A percentile compares a stretch with the other conserved stretches of the same genome.
phyloP scores from a whole-genome alignment of 2,113 vertebrate species.

The Hippotragus niger region DNA sequence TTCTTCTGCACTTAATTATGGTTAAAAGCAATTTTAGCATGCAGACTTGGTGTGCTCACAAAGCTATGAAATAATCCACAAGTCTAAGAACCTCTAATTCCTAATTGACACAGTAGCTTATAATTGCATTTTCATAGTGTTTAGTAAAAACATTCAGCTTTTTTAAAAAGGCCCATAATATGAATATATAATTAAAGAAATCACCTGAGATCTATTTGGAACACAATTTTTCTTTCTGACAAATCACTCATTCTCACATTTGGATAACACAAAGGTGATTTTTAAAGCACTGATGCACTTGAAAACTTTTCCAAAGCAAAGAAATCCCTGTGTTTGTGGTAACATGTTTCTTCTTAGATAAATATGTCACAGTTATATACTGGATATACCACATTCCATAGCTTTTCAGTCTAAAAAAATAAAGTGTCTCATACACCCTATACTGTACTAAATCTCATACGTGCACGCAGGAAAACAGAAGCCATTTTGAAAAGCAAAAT shows the following conservation, averaged over 20 bases:
- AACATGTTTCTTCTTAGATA: constrained; percentile 43
- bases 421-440: neutral
- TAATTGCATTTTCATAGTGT: constrained; percentile 56
- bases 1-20: constrained; percentile 36
- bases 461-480: neutral
- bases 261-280: neutral
- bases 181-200: constrained; percentile 55
- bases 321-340: neutral
- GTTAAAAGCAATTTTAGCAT: constrained; percentile 47
- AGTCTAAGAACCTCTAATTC: constrained; percentile 55
- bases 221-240: constrained; percentile 9
- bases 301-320: constrained; percentile 11
- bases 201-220: constrained; percentile 34
- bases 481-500: constrained; percentile 46
- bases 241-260: neutral
- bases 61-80: constrained; percentile 40
- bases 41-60: constrained; percentile 7
- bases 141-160: constrained; percentile 44
- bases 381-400: neutral
- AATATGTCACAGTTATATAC: neutral
- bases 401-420: neutral
- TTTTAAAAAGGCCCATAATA: constrained; percentile 29
- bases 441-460: neutral
- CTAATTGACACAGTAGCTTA: constrained; percentile 55
- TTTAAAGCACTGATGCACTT: neutral